Base-by-base conservation (phyloP, 2,797 vertebrate species). In the Melanotaenia pygmaea region DNA sequence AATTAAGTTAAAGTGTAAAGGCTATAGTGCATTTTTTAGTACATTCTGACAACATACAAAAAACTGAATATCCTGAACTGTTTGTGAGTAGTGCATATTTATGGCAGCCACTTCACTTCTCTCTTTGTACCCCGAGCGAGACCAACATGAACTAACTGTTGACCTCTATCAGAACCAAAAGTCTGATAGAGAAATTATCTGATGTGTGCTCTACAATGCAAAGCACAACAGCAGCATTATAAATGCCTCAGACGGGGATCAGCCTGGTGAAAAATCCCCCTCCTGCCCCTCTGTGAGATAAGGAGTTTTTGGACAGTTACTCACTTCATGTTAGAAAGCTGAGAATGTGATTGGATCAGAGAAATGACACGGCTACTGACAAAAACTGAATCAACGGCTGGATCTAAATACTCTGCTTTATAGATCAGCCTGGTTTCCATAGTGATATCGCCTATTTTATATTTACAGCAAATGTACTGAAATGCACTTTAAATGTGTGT, bases 111-210 rank as follows among this genome's bases (percentile, higher is more conserved):
- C 37, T 70, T 69, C 43, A n/a, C 40, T 30, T 37, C 28, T 61
- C 64, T 26, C 64, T 70, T 43, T 32, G 63, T 45, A 0, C 45
- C 10, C 47, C 18, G 65, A 1, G 45, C 40, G 40, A 40, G 40
- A 14, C 4, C 40, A 14, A 71, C 28, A 53, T 62, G 65, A 86
- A 79, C 60, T 62, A 28, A 60, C 43, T 59, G 2, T 26, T 53
- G 74, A 79, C 84, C 78, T 72, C 80, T 35, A 83, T 84, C 77
- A 62, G 43, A 38, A n/a, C 40, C 64, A 16, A 51, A 53, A 30
- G 85, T 88, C 80, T 74, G 81, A 86, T 78, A 77, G 37, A 54
- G 67, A 34, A 0, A 58, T 8, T 43, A 70, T 80, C 80, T 79
- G 88, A 86, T 86, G 0, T 76, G 81, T 80, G 77, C 76, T 72